Evolutionary conservation across 2,797 vertebrate genomes (phyloP).

Genomic region (Ibycter americanus): DNA sequence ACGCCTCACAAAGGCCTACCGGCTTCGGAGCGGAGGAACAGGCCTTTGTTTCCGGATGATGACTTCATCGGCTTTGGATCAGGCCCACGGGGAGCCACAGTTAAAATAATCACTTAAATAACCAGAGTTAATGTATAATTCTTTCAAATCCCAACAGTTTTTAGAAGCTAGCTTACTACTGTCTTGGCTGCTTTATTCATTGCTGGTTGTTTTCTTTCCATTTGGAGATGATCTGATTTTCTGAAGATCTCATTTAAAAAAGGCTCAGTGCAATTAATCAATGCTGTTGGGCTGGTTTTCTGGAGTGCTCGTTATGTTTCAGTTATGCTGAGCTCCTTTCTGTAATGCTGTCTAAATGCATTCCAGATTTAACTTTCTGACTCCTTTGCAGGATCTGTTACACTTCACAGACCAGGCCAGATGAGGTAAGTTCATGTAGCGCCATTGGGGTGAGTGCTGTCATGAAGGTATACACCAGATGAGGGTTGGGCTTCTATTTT

Average conservation of each 20-base stretch:
- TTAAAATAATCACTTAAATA: slow-evolving; percentile 39
- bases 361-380: slow-evolving; percentile 26
- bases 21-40: neutral
- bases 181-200: slow-evolving; percentile 40
- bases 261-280: neutral
- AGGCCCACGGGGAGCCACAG: neutral
- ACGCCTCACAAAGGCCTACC: neutral
- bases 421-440: neutral
- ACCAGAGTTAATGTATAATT: slow-evolving; percentile 29
- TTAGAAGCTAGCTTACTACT: slow-evolving; percentile 46
- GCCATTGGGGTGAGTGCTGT: neutral
- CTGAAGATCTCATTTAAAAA: slow-evolving; percentile 23
- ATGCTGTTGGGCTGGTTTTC: neutral
- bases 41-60: neutral
- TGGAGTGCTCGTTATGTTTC: neutral
- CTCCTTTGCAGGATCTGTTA: neutral
- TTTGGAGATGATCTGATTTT: slow-evolving; percentile 44
- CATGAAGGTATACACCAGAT: neutral
- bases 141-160: slow-evolving; percentile 28
- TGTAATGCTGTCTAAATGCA: neutral
- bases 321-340: neutral
- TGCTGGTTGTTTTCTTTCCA: neutral
- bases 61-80: slow-evolving; percentile 9
- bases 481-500: neutral
- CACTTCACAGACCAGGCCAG: neutral